Evolutionary conservation across 1,140 invertebrate species (phyloP), one percentile per base, ranked within the genome.

Genomic region (Acyrthosiphon pisum): DNA sequence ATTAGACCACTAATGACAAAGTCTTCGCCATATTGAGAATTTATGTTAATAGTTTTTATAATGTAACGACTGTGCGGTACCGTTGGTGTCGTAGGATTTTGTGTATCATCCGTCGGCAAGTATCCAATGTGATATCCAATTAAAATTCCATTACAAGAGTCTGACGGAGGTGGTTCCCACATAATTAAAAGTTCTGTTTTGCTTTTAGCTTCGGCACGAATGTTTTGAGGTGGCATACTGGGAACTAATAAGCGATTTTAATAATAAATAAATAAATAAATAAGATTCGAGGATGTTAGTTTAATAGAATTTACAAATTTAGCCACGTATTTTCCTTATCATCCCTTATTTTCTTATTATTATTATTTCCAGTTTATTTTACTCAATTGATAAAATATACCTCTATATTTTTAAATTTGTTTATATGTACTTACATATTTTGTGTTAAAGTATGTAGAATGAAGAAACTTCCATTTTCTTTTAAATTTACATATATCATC

Each of bases 101-200:
- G 93, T 56, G 86, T 9, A 60, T 41, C 87, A 1, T 94, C 81
- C 14, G 93, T 95, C 94, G 95, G 97, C 95, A 97, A 97, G 95
- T 98, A 99, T 89, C 98, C 98, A 20, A 99, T 97, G 95, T 99
- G 98, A 95, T 99, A 99, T 35, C 98, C 98, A 6, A 98, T 96
- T 94, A 99, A 97, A 94, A 98, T 97, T 26, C 98, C 99, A 95
- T 99, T 99, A 97, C 98, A 98, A 90, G 98, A 96, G 95, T 98
- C 97, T 94, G 97, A 96, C 94, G 97, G 96, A 26, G 98, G 98
- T 23, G 98, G 97, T 95, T 98, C 97, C 98, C 98, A 99, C 56
- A 96, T 97, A 23, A 99, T 97, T 94, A 97, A 96, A 53, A 99
- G 96, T 94, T 98, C 98, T 6, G 98, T 98, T 44, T 98, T 98